Conservation (phyloP, 1,140 invertebrate genomes). For the Pseudomyrmex gracilis region DNA sequence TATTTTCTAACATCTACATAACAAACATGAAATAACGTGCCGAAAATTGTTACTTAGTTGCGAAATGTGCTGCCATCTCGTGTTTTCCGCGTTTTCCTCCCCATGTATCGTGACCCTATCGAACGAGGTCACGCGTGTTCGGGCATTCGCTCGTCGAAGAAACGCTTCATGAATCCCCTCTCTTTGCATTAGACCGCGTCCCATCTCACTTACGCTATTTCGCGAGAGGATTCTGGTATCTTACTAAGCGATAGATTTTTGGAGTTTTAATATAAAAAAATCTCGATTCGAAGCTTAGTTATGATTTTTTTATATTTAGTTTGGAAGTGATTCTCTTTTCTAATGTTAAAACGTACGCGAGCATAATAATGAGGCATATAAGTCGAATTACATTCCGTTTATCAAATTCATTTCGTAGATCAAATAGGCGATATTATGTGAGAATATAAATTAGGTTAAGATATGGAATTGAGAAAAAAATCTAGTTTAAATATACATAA, state of each 20-base stretch:
- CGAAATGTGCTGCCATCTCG: slow-evolving; percentile 69
- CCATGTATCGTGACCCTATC: slow-evolving; percentile 61
- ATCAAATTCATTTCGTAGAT: neutral
- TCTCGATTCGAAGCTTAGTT: neutral
- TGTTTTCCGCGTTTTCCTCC: slow-evolving; percentile 46
- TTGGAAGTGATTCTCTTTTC: neutral
- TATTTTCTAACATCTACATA: neutral
- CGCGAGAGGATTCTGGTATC: neutral
- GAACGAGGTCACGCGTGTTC: slow-evolving; percentile 69
- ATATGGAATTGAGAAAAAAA: neutral
- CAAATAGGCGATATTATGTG: neutral
- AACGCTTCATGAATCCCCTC: slow-evolving; percentile 1
- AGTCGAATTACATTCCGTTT: neutral
- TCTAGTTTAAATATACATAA: neutral
- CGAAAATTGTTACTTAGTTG: slow-evolving; percentile 45
- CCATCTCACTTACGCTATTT: neutral
- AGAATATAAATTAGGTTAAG: neutral
- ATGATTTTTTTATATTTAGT: too few species aligned
- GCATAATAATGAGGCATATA: neutral
- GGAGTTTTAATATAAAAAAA: too few species aligned
- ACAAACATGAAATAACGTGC: neutral
- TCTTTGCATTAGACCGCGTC: slow-evolving; percentile 11
- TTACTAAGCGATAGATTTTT: neutral
- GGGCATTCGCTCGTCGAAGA: slow-evolving; percentile 24
- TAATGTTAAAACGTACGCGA: neutral